Conservation (phyloP, 2,888 invertebrate species). For the Apotomis turbidana region DNA sequence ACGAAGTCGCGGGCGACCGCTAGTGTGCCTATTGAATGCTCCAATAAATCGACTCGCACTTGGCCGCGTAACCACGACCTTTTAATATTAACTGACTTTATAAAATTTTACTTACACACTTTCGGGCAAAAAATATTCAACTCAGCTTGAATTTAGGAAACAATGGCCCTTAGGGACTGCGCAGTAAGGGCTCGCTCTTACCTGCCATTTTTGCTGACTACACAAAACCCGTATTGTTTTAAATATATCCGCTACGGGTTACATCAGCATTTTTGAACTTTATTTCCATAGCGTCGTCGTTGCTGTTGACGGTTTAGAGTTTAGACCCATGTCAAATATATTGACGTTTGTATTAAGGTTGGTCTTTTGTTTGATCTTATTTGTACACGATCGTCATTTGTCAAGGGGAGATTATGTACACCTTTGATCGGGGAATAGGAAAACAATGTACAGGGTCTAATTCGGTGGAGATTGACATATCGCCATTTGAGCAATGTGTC, state of each 20-base stretch:
- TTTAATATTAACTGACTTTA: not conserved
- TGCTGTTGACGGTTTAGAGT: constrained; percentile 23
- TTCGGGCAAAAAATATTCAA: constrained; percentile 11
- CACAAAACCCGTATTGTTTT: constrained; percentile 18
- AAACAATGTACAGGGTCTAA: not conserved
- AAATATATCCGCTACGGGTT: constrained; percentile 8
- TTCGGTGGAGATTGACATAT: too few species aligned
- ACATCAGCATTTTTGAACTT: constrained; percentile 21
- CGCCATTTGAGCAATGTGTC: too few species aligned
- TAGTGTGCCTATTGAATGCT: too few species aligned
- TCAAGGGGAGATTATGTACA: constrained; percentile 8
- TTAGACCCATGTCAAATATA: constrained; percentile 34
- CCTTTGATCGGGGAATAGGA: not conserved
- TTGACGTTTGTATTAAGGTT: constrained; percentile 28
- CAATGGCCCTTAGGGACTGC: constrained; percentile 20
- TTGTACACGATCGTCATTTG: constrained; percentile 8
- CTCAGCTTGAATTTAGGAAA: constrained; percentile 20
- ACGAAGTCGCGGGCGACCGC: too few species aligned
- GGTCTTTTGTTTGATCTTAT: constrained; percentile 27
- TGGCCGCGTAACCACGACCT: not conserved
- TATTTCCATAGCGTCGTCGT: constrained; percentile 22
- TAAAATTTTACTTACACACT: constrained; percentile 12
- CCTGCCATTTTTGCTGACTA: constrained; percentile 36
- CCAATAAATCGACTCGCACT: not conserved
- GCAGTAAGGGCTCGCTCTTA: constrained; percentile 1